These are phyloP conservation scores for Phalloptychus januarius DNA, from an alignment of 2,797 vertebrate species.

Conservation along the genomic window DNA sequence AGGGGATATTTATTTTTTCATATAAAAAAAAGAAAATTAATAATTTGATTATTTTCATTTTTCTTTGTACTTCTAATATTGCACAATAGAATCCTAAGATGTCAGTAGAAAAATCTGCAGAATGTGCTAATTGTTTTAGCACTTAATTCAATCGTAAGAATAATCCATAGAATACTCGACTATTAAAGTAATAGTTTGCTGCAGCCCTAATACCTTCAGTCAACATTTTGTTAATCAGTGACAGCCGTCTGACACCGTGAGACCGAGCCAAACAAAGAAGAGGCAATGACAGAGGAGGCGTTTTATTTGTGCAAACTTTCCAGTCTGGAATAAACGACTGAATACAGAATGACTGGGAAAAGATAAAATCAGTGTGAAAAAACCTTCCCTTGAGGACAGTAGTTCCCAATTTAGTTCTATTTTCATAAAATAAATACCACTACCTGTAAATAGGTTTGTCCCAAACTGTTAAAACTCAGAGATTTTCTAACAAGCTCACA, in stretches of 20 bases:
- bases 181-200: too few relatives aligned
- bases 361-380: slow-evolving; percentile 1
- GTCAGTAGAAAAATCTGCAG: too few relatives aligned
- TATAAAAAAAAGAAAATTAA: too few relatives aligned
- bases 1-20: too few relatives aligned
- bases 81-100: too few relatives aligned
- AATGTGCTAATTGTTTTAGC: too few relatives aligned
- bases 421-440: slow-evolving; percentile 2
- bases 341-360: not conserved
- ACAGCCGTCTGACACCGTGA: slow-evolving; percentile 9
- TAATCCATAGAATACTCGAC: too few relatives aligned
- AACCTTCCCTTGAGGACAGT: not conserved
- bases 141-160: too few relatives aligned
- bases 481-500: slow-evolving; percentile 58
- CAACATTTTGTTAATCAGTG: slow-evolving; percentile 16
- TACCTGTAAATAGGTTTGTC: slow-evolving; percentile 40
- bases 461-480: slow-evolving; percentile 15
- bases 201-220: too few relatives aligned
- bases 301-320: not conserved
- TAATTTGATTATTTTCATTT: too few relatives aligned
- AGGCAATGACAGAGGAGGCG: not conserved
- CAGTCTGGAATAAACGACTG: not conserved
- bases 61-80: too few relatives aligned
- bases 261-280: slow-evolving; percentile 14
- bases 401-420: not conserved